phyloP scores from a whole-genome alignment of 2,888 invertebrate genomes.

The Zootermopsis nevadensis region DNA sequence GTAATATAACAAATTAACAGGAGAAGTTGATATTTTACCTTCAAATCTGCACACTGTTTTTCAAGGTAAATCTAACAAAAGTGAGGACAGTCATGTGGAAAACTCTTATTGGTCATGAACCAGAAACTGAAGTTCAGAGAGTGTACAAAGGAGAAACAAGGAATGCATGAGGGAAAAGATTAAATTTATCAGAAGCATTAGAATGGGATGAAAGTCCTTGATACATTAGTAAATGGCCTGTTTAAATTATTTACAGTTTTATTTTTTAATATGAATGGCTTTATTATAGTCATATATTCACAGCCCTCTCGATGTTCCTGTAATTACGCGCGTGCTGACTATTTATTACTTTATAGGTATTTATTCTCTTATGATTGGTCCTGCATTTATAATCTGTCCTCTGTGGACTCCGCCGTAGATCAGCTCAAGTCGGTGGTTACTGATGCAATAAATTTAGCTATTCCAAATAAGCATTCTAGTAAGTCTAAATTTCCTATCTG shows the following conservation, averaged over 20 bases:
- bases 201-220: neutral
- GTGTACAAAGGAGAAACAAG: slow-evolving; percentile 55
- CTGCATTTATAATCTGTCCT: too few species aligned
- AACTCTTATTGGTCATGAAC: slow-evolving; percentile 27
- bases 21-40: neutral
- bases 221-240: neutral
- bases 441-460: too few species aligned
- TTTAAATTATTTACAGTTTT: neutral
- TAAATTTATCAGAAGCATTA: neutral
- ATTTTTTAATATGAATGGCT: neutral
- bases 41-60: slow-evolving; percentile 45
- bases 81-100: slow-evolving; percentile 45
- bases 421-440: too few species aligned
- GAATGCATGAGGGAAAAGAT: slow-evolving; percentile 49
- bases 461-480: too few species aligned
- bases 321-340: too few species aligned
- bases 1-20: too few species aligned
- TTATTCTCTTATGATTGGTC: too few species aligned
- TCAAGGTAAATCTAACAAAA: slow-evolving; percentile 57
- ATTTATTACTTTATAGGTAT: too few species aligned
- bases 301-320: too few species aligned
- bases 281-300: neutral
- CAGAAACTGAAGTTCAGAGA: slow-evolving; percentile 33
- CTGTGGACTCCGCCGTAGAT: too few species aligned
- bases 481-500: too few species aligned